A percentile compares a stretch with the other conserved stretches of the same genome.
Conservation (phyloP, 1,140 invertebrate genomes). For the Macrostomum lignano region DNA sequence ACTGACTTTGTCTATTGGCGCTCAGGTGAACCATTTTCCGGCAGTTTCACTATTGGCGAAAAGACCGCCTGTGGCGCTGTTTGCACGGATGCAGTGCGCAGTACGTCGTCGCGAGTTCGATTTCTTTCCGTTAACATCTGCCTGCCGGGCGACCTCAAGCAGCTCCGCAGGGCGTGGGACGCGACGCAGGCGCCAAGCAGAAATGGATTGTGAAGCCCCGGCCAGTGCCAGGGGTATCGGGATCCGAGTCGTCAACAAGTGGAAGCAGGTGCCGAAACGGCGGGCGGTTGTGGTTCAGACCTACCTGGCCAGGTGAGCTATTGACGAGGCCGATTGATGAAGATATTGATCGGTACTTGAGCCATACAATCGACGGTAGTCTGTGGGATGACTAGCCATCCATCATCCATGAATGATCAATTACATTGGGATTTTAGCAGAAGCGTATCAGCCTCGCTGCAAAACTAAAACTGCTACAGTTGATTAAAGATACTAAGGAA, state of each 20-base stretch:
- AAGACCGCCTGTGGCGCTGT: slow-evolving; percentile 62
- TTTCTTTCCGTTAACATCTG: slow-evolving; percentile 73
- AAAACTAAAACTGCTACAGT: too few species aligned
- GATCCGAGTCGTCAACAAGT: slow-evolving; percentile 65
- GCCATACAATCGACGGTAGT: too few species aligned
- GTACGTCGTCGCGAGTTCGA: slow-evolving; percentile 23
- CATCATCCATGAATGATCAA: too few species aligned
- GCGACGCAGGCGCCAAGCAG: not conserved
- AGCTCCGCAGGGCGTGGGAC: not conserved
- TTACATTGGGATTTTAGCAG: too few species aligned
- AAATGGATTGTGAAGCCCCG: slow-evolving; percentile 30
- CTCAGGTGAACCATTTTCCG: slow-evolving; percentile 70
- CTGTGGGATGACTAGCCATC: too few species aligned
- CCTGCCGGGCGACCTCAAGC: slow-evolving; percentile 45
- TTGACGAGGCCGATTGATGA: not conserved
- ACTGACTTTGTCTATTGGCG: too few species aligned
- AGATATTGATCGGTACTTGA: slow-evolving; percentile 48
- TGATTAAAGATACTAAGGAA: too few species aligned
- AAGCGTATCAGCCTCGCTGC: too few species aligned
- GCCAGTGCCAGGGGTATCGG: slow-evolving; percentile 75
- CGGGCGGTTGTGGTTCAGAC: slow-evolving; percentile 56
- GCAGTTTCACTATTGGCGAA: slow-evolving; percentile 85
- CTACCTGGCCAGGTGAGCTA: slow-evolving; percentile 25
- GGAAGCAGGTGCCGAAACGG: slow-evolving; percentile 65
- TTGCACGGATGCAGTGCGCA: slow-evolving; percentile 11